A percentile compares a stretch with the other conserved stretches of the same genome.
phyloP scores from a whole-genome alignment of 2,113 vertebrate species.

The Petromus typicus region DNA sequence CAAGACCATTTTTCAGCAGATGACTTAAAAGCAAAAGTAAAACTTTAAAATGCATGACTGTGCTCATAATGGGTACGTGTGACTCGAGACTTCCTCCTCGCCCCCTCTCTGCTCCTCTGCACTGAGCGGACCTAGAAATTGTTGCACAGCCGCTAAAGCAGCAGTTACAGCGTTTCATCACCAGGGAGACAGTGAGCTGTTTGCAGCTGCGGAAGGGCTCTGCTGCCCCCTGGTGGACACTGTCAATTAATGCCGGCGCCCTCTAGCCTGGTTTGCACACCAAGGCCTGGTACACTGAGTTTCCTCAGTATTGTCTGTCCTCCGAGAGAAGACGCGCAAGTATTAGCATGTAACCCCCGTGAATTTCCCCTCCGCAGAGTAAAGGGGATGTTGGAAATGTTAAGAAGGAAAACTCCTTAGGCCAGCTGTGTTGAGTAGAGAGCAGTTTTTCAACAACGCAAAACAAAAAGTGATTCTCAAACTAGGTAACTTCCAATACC shows the following conservation, averaged over 20 bases:
- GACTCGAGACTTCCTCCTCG: constrained; percentile 47
- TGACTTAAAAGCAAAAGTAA: constrained; percentile 14
- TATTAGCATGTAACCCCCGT: neutral
- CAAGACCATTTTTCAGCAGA: constrained; percentile 1
- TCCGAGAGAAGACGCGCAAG: neutral
- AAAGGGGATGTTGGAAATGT: neutral
- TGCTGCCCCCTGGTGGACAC: constrained; percentile 41
- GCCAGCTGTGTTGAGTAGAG: neutral
- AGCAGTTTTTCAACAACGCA: neutral
- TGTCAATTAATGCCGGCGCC: neutral
- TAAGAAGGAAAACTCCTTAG: neutral
- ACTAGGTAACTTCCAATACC: neutral
- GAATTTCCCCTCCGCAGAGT: neutral
- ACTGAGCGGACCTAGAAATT: neutral
- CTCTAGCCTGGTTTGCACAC: fast-evolving
- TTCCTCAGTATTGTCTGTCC: neutral
- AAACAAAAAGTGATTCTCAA: neutral
- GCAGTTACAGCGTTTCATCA: neutral
- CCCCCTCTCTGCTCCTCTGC: neutral
- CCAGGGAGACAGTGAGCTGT: fast-evolving
- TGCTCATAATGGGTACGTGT: neutral
- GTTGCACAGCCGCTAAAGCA: fast-evolving
- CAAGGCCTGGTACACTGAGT: neutral
- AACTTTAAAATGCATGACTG: constrained; percentile 35
- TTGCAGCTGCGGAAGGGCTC: fast-evolving